These are phyloP conservation scores for Opisthocomus hoazin DNA, from an alignment of 2,113 vertebrate species.

Conservation along the genomic window DNA sequence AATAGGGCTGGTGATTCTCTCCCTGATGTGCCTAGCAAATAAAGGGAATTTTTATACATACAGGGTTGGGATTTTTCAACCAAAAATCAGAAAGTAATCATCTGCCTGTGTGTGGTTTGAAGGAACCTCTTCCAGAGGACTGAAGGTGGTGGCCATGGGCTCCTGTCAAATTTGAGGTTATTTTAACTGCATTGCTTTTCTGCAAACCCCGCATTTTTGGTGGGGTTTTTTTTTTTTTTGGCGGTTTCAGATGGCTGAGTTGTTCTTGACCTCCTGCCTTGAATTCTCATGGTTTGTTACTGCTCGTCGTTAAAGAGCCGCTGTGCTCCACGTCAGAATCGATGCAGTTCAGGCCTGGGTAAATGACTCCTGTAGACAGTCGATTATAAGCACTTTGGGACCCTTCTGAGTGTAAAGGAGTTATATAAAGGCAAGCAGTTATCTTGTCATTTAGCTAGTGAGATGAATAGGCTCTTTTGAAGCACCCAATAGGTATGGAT, in stretches of 20 bases:
- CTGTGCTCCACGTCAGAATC: not conserved
- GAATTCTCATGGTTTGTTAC: constrained; percentile 3
- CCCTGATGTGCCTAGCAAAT: not conserved
- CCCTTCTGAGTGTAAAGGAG: not conserved
- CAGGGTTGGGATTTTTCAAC: not conserved
- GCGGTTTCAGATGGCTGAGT: not conserved
- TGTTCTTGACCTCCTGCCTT: not conserved
- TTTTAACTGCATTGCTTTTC: not conserved
- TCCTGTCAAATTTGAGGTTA: not conserved
- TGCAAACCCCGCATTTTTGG: too few species aligned
- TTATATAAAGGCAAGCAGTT: not conserved
- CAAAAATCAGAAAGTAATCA: not conserved
- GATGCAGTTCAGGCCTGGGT: not conserved
- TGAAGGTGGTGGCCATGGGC: not conserved
- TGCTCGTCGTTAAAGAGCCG: not conserved
- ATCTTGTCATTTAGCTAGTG: not conserved
- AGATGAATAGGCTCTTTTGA: not conserved
- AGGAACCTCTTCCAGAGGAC: not conserved
- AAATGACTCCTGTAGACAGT: constrained; percentile 44
- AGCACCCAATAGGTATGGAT: not conserved
- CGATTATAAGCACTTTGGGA: constrained; percentile 29
- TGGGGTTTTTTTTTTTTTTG: too few species aligned
- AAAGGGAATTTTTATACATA: not conserved
- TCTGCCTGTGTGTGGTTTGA: not conserved
- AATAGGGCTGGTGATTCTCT: not conserved